Evolutionary conservation across 2,888 invertebrate species (phyloP).

Genomic region (Phyllotreta striolata): DNA sequence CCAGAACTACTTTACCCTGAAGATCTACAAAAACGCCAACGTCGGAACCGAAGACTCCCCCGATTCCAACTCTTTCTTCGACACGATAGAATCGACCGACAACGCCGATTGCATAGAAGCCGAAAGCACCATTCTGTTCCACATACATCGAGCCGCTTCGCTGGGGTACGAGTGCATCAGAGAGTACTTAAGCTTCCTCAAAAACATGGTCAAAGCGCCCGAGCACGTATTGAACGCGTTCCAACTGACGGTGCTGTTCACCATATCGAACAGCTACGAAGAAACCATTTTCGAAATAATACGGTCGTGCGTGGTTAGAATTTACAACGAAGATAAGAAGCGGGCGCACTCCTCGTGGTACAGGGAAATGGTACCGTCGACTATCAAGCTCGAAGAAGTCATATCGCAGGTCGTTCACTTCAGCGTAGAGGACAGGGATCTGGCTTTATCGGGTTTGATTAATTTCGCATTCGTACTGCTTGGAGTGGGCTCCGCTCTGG

Average conservation of each 20-base stretch:
- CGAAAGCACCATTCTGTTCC: constrained; percentile 70
- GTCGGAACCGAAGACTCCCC: constrained; percentile 37
- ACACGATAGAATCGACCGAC: constrained; percentile 59
- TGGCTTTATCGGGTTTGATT: constrained; percentile 61
- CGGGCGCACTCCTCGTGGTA: constrained; percentile 65
- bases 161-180: constrained; percentile 61
- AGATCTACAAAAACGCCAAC: constrained; percentile 52
- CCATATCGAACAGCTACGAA: constrained; percentile 63
- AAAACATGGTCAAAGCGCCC: constrained; percentile 65
- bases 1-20: constrained; percentile 56
- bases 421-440: constrained; percentile 62
- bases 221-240: constrained; percentile 71
- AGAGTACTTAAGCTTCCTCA: constrained; percentile 61
- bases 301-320: constrained; percentile 52
- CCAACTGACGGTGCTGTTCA: constrained; percentile 67
- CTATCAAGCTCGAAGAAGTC: constrained; percentile 58
- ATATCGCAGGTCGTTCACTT: constrained; percentile 62
- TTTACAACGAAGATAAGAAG: constrained; percentile 55
- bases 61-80: constrained; percentile 52
- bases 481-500: constrained; percentile 51
- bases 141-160: constrained; percentile 63
- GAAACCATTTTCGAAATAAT: constrained; percentile 61
- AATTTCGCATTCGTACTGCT: constrained; percentile 60
- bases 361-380: constrained; percentile 59
- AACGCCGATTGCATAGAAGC: constrained; percentile 66